Conservation (phyloP, 2,888 invertebrate species). For the Meta bourneti region DNA sequence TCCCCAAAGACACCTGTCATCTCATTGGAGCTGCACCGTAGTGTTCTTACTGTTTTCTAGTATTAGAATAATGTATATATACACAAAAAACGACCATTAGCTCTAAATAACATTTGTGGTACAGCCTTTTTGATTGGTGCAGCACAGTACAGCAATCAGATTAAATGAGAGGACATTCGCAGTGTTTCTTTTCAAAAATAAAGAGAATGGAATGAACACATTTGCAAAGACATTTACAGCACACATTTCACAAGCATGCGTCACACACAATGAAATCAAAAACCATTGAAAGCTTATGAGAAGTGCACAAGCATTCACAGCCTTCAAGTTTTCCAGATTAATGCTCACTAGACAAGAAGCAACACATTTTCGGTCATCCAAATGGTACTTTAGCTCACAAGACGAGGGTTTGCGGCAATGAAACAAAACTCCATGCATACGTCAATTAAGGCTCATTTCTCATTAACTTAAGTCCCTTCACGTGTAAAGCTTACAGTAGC, state of each 20-base stretch:
- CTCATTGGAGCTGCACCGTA: too few species aligned
- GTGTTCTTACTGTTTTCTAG: too few species aligned
- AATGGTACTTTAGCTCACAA: constrained; percentile 30
- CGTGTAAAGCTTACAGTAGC: background rate
- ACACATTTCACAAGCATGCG: constrained; percentile 72
- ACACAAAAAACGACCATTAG: too few species aligned
- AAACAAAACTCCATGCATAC: constrained; percentile 40
- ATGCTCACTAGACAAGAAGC: constrained; percentile 49
- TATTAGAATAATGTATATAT: too few species aligned
- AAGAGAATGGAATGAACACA: constrained; percentile 15
- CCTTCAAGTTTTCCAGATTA: constrained; percentile 11
- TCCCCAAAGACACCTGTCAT: too few species aligned
- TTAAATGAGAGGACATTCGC: too few species aligned
- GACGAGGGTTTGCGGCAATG: constrained; percentile 13
- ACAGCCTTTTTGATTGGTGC: too few species aligned
- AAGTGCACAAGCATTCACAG: constrained; percentile 61
- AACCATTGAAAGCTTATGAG: constrained; percentile 53
- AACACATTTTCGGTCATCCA: constrained; percentile 31
- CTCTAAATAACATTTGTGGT: too few species aligned
- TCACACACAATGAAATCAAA: constrained; percentile 63
- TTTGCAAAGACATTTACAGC: constrained; percentile 47
- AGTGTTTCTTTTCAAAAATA: background rate
- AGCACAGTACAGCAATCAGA: too few species aligned
- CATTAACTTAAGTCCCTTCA: background rate
- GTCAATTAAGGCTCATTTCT: background rate